Evolutionary conservation across 2,797 vertebrate genomes (phyloP), one percentile per base, ranked within the genome.

Genomic region (Fistularia tabacaria): DNA sequence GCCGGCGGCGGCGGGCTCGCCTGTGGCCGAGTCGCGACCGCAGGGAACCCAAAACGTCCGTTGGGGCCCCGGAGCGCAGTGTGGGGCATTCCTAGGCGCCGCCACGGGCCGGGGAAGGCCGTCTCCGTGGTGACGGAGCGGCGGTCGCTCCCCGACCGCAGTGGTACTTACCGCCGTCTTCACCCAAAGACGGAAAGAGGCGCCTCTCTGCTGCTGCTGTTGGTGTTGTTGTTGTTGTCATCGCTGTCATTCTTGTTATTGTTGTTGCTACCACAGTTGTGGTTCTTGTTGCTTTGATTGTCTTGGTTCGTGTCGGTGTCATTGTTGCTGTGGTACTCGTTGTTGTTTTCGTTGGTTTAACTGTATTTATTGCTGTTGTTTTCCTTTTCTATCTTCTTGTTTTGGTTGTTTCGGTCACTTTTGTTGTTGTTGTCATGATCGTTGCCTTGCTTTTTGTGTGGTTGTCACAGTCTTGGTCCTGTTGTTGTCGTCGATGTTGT

Each of bases 81-180:
- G 54, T 53, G 59, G 71, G 69, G 82, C 81, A 89, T 89, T 89
- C 86, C 76, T 82, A 66, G 48, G 73, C 73, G 64, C 51, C 68
- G 76, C 82, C 82, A 78, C 84, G 79, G 72, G 79, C 79, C 65
- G 57, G 73, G 74, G 25, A 25, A 72, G 57, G 41, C 44, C 65
- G 65, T 51, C 77, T 76, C 81, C 73, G 69, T 73, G 46, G 65
- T 55, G 62, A 49, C 68, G 64, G 57, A 77, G 59, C 49, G 7
- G 64, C 58, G 77, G 79, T 83, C 80, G 68, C 55, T 64, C 43
- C 64, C 51, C 47, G 57, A 80, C 78, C 80, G 72, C 64, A 79
- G 38, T 62, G 72, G 60, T 72, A 48, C 76, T 73, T 82, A 25
- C 25, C 5, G 25, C 25, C 5, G 25, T 74, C 60, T 75, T 38